These are phyloP conservation scores for Mimumesa dahlbomi DNA, from an alignment of 2,888 invertebrate species.

Conservation along the genomic window DNA sequence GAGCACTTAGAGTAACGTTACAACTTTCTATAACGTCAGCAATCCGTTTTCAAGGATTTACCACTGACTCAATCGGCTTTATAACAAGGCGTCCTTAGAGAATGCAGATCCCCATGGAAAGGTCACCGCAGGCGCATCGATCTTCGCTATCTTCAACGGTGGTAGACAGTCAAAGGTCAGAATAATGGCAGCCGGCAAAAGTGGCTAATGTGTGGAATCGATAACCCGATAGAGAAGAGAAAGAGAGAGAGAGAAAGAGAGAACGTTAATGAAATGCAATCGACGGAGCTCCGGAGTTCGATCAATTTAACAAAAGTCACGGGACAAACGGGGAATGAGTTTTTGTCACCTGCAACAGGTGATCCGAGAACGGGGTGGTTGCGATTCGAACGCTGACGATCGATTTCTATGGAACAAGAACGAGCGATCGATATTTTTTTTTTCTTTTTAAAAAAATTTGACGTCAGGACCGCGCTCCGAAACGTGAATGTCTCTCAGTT, in stretches of 20 bases:
- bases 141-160: conserved; percentile 42
- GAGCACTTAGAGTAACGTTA: not conserved
- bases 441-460: no score
- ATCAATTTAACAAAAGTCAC: not conserved
- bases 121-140: conserved; percentile 51
- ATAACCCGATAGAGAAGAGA: no score
- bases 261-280: conserved; percentile 10
- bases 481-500: not conserved
- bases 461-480: not conserved
- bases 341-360: conserved; percentile 18
- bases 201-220: conserved; percentile 26
- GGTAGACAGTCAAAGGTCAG: conserved; percentile 55
- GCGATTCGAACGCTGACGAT: no score
- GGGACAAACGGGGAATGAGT: no score
- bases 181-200: conserved; percentile 18
- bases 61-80: conserved; percentile 1
- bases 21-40: conserved; percentile 29
- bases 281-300: not conserved
- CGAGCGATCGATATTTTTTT: not conserved
- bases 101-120: conserved; percentile 36
- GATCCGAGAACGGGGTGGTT: no score
- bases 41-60: conserved; percentile 21
- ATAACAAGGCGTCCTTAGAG: conserved; percentile 25
- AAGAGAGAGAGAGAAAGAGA: conserved; percentile 14
- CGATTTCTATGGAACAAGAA: no score